Evolutionary conservation across 2,113 vertebrate genomes (phyloP), one percentile per base, ranked within the genome.

Genomic region (Aegithalos caudatus): DNA sequence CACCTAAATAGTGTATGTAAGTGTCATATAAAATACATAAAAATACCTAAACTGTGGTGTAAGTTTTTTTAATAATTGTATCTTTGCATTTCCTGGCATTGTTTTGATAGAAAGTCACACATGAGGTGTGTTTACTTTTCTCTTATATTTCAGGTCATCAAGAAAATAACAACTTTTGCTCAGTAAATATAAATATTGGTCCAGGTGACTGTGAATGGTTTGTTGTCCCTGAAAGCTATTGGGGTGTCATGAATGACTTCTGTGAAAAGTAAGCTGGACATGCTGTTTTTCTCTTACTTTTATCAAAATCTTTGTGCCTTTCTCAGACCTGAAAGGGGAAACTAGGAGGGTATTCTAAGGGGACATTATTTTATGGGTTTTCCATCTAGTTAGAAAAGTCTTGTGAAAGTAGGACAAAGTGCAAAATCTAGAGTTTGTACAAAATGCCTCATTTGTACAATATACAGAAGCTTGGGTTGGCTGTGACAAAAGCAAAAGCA

Each of bases 151-250:
- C 96, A 99, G 99, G 99, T 97, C 99, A 99, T 98, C 99, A 99
- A 95, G 99, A 99, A 98, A 99, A 99, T 97, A 99, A 99, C 97
- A 99, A 99, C 91, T 99, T 99, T 83, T 99, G 99, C 94, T 99
- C 99, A 12, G 99, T 99, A 86, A 99, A 99, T 97, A 99, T 99
- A 97, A 99, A 99, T 98, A 99, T 99, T 79, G 99, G 99, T 50
- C 99, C 99, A 28, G 99, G 99, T 82, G 99, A 99, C 97, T 99
- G 99, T 86, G 99, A 99, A 98, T 99, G 99, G 99, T 99, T 99
- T 95, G 99, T 99, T 50, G 99, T 99, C 81, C 99, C 99, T 31
- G 99, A 99, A 96, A 97, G 98, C 13, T 99, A 99, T 93, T 99
- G 99, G 99, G 99, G 99, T 88, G 98, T 99, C 97, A 98, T 99